A percentile compares a stretch with the other conserved stretches of the same genome.
These are phyloP conservation scores for Phocoena phocoena DNA, from an alignment of 2,113 vertebrate genomes.

Conservation along the genomic window DNA sequence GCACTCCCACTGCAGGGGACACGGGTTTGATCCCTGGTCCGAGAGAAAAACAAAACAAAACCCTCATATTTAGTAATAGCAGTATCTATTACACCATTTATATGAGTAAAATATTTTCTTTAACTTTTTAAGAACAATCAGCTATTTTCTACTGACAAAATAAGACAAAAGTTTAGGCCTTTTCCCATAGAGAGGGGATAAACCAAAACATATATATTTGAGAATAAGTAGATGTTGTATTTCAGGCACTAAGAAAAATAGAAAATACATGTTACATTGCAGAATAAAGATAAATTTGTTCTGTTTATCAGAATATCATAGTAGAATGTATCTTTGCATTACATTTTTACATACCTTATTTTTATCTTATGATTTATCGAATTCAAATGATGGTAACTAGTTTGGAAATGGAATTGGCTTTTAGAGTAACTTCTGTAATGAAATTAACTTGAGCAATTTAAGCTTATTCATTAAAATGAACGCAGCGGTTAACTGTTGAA, in stretches of 20 bases:
- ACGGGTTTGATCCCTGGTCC: too few relatives aligned
- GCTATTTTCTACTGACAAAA: not conserved
- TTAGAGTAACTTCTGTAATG: constrained; percentile 43
- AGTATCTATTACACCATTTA: not conserved
- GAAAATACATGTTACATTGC: not conserved
- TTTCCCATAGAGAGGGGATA: not conserved
- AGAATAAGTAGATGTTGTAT: not conserved
- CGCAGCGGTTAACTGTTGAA: constrained; percentile 47
- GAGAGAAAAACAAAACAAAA: too few relatives aligned
- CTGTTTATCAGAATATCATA: not conserved
- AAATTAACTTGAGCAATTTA: constrained; percentile 54
- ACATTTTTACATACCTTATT: not conserved
- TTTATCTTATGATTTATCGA: constrained; percentile 26
- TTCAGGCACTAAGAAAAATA: not conserved
- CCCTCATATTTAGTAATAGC: not conserved
- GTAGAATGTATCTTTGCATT: not conserved
- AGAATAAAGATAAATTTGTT: constrained; percentile 10
- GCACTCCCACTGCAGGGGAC: too few relatives aligned
- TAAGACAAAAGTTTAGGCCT: constrained; percentile 6
- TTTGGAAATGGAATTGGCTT: constrained; percentile 54
- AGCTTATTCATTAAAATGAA: constrained; percentile 51
- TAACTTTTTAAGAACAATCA: not conserved
- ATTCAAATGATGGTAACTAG: constrained; percentile 42
- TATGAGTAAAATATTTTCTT: not conserved
- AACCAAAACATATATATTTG: not conserved